Percentiles rank a stretch among this genome's conserved stretches.
These are phyloP conservation scores for Augiades crinisus DNA, from an alignment of 2,888 invertebrate species.

Conservation along the genomic window DNA sequence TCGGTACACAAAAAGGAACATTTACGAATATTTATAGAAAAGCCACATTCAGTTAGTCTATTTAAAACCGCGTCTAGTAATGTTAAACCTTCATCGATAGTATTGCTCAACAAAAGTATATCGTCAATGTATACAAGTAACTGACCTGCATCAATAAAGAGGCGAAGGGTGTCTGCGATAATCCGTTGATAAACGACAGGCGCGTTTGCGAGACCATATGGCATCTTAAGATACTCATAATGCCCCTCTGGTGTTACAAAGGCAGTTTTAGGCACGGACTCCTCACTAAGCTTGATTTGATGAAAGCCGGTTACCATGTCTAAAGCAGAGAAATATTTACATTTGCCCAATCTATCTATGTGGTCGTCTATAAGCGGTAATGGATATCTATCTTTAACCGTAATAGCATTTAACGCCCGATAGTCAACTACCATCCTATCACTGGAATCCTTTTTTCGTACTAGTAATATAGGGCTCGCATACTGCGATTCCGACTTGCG, in stretches of 20 bases:
- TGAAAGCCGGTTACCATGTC: slow-evolving; percentile 43
- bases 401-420: slow-evolving; percentile 31
- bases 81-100: slow-evolving; percentile 26
- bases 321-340: slow-evolving; percentile 34
- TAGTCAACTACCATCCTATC: slow-evolving; percentile 37
- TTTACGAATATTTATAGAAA: slow-evolving; percentile 35
- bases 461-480: slow-evolving; percentile 37
- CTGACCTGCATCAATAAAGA: slow-evolving; percentile 12
- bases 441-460: slow-evolving; percentile 36
- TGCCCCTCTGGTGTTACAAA: slow-evolving; percentile 38
- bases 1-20: slow-evolving; percentile 28
- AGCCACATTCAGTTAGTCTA: slow-evolving; percentile 31
- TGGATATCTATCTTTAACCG: slow-evolving; percentile 31
- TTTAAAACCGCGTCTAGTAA: slow-evolving; percentile 28
- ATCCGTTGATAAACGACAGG: slow-evolving; percentile 32
- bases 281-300: slow-evolving; percentile 40
- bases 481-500: slow-evolving; percentile 32
- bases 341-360: slow-evolving; percentile 22
- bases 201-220: slow-evolving; percentile 35
- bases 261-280: slow-evolving; percentile 43
- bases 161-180: slow-evolving; percentile 5
- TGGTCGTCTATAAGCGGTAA: slow-evolving; percentile 26
- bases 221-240: slow-evolving; percentile 37
- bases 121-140: slow-evolving; percentile 38
- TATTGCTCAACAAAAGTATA: slow-evolving; percentile 29